phyloP scores from a whole-genome alignment of 2,797 vertebrate genomes.

The Rhinella marina region DNA sequence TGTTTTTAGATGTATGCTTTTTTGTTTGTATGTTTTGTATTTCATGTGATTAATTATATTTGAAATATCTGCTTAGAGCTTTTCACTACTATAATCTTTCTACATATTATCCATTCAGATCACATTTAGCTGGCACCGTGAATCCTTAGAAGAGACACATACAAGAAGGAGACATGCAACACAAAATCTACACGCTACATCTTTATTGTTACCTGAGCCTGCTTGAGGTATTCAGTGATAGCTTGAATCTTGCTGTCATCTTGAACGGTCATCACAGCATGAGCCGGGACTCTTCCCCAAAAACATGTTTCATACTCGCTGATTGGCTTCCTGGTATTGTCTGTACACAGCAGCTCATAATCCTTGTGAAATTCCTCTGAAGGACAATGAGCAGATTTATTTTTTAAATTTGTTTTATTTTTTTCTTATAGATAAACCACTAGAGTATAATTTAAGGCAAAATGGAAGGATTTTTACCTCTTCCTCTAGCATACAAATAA shows the following conservation, averaged over 20 bases:
- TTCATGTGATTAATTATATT: background rate
- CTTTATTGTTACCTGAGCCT: conserved; percentile 71
- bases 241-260: conserved; percentile 68
- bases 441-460: background rate
- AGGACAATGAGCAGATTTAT: background rate
- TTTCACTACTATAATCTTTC: too few relatives aligned
- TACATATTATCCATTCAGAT: background rate
- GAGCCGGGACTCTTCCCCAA: conserved; percentile 80
- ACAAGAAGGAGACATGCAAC: background rate
- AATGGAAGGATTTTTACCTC: background rate
- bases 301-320: conserved; percentile 75
- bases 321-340: conserved; percentile 75
- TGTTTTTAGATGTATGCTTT: too few relatives aligned
- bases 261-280: conserved; percentile 82
- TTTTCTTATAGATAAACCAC: background rate
- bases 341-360: conserved; percentile 87
- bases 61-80: background rate
- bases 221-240: conserved; percentile 78
- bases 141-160: background rate
- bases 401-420: background rate
- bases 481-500: background rate
- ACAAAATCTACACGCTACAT: too few relatives aligned
- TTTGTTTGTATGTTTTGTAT: too few relatives aligned
- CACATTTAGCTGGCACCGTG: background rate
- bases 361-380: conserved; percentile 35